Evolutionary conservation across 1,140 invertebrate genomes (phyloP).

Genomic region (Pseudomyrmex cubaensis): DNA sequence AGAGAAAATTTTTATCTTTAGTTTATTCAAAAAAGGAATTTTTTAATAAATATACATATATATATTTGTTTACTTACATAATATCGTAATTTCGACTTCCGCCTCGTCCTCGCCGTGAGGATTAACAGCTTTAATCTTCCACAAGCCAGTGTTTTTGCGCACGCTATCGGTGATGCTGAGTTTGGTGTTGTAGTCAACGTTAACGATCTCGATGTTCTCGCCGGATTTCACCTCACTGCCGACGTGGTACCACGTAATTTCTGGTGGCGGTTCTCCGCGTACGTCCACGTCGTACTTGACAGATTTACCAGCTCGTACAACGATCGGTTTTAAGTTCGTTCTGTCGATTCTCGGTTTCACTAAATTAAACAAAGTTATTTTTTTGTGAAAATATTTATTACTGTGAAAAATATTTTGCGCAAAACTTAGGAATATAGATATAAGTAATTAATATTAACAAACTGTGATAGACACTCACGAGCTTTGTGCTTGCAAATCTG

Average conservation of each 20-base stretch:
- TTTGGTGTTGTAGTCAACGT: slow-evolving; percentile 97
- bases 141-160: slow-evolving; percentile 94
- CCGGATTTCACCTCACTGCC: slow-evolving; percentile 86
- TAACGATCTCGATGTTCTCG: slow-evolving; percentile 93
- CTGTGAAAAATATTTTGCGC: neutral
- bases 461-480: slow-evolving; percentile 87
- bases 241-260: slow-evolving; percentile 93
- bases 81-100: slow-evolving; percentile 96
- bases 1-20: neutral
- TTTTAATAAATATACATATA: neutral
- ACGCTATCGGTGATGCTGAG: slow-evolving; percentile 93
- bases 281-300: slow-evolving; percentile 98
- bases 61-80: slow-evolving; percentile 87
- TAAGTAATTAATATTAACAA: neutral
- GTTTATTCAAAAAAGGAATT: neutral
- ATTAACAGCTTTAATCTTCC: slow-evolving; percentile 96
- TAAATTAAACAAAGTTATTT: slow-evolving; percentile 80
- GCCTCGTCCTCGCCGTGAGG: slow-evolving; percentile 97
- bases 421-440: neutral
- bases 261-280: slow-evolving; percentile 97
- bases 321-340: slow-evolving; percentile 96
- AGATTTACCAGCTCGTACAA: slow-evolving; percentile 95
- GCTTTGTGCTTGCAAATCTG: slow-evolving; percentile 96
- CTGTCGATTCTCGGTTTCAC: slow-evolving; percentile 99
- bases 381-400: slow-evolving; percentile 14